Evolutionary conservation across 2,113 vertebrate species (phyloP).

Genomic region (Apistogramma diplotaenia): DNA sequence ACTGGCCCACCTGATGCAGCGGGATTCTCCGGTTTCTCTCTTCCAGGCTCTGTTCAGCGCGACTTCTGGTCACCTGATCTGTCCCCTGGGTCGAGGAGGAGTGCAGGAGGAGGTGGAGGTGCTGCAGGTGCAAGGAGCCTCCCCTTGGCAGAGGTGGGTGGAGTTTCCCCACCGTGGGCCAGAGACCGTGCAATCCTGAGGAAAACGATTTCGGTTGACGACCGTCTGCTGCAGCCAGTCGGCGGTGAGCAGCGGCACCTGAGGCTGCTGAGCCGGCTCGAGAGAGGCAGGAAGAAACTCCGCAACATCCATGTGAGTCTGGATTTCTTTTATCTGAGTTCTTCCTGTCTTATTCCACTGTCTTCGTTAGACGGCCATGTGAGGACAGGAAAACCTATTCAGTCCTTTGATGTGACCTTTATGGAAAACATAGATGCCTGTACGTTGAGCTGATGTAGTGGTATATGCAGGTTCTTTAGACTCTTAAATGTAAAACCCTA

Average conservation of each 20-base stretch:
- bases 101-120: background rate
- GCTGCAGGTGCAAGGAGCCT: conserved; percentile 44
- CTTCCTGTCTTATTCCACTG: background rate
- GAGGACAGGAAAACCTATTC: background rate
- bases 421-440: too few relatives aligned
- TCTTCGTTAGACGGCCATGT: background rate
- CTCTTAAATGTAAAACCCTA: too few relatives aligned
- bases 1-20: background rate
- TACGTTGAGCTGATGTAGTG: too few relatives aligned
- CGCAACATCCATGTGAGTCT: conserved; percentile 80
- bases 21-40: conserved; percentile 81
- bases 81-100: conserved; percentile 49
- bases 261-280: conserved; percentile 70
- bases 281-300: conserved; percentile 74
- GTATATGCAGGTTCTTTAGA: too few relatives aligned
- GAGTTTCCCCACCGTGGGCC: conserved; percentile 16
- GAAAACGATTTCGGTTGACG: conserved; percentile 79
- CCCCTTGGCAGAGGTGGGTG: conserved; percentile 18
- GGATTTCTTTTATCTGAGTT: background rate
- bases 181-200: conserved; percentile 74
- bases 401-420: too few relatives aligned
- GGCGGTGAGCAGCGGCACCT: conserved; percentile 60
- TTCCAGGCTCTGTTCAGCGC: conserved; percentile 77
- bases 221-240: conserved; percentile 73
- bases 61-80: conserved; percentile 79